phyloP scores from a whole-genome alignment of 2,888 invertebrate genomes.

The Chirona hameri region DNA sequence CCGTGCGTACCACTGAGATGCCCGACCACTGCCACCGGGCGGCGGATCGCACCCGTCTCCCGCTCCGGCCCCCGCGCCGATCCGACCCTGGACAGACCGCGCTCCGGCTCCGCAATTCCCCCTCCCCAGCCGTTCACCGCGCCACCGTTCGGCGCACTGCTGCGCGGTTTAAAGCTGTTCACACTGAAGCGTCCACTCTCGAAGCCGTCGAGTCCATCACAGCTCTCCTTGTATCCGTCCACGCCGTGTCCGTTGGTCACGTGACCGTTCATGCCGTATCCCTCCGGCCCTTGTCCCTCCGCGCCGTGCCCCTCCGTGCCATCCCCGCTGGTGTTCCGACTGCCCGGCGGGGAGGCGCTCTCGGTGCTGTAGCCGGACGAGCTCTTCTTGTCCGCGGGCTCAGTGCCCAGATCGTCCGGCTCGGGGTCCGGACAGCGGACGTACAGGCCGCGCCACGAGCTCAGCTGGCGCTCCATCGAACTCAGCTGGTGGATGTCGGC shows the following conservation, averaged over 20 bases:
- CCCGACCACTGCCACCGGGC: no score
- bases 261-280: background rate
- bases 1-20: no score
- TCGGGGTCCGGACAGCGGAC: slow-evolving; percentile 10
- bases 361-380: slow-evolving; percentile 23
- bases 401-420: background rate
- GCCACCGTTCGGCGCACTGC: background rate
- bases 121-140: background rate
- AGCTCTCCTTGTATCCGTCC: background rate
- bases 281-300: background rate
- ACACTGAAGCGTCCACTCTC: background rate
- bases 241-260: background rate
- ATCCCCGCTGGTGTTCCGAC: background rate
- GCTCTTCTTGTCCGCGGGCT: slow-evolving; percentile 25
- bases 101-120: no score
- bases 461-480: slow-evolving; percentile 3
- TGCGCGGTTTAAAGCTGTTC: background rate
- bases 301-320: background rate
- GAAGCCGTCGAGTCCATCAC: background rate
- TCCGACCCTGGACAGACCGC: no score
- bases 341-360: slow-evolving; percentile 7
- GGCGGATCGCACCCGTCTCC: no score
- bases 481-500: background rate
- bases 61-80: no score
- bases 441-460: background rate